A percentile compares a stretch with the other conserved stretches of the same genome.
Evolutionary conservation across 2,113 vertebrate genomes (phyloP).

Genomic region (Lepidothrix coronata): DNA sequence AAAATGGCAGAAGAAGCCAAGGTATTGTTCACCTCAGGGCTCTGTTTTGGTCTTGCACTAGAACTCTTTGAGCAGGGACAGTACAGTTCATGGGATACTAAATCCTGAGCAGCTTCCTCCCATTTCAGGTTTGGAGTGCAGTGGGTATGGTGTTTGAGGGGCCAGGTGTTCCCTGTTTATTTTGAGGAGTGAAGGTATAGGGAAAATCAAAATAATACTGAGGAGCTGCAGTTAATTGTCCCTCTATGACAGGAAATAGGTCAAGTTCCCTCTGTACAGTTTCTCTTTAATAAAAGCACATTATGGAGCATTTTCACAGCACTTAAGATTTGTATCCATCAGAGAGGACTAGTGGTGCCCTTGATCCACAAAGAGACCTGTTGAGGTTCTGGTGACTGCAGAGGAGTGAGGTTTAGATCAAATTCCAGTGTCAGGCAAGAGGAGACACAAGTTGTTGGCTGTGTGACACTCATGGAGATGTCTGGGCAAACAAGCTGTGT

Average conservation of each 20-base stretch:
- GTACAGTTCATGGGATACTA: neutral
- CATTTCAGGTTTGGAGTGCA: neutral
- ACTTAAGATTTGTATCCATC: neutral
- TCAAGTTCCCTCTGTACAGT: neutral
- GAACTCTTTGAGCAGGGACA: neutral
- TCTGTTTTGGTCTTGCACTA: neutral
- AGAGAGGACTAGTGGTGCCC: neutral
- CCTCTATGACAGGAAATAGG: neutral
- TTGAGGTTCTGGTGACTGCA: neutral
- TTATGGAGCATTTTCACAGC: neutral
- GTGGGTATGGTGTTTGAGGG: neutral
- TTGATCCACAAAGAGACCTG: neutral
- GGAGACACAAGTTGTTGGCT: neutral
- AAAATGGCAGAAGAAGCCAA: conserved; percentile 94
- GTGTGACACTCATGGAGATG: neutral
- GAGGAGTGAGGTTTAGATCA: neutral
- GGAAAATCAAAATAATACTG: neutral
- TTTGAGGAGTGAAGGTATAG: neutral
- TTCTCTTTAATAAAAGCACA: neutral
- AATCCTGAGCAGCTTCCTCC: neutral
- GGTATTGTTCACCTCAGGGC: conserved; percentile 69
- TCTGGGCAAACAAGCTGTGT: neutral
- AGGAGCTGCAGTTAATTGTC: neutral
- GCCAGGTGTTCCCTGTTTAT: neutral
- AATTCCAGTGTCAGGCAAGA: neutral